Evolutionary conservation across 2,797 vertebrate genomes (phyloP).

Genomic region (Peromyscus eremicus): DNA sequence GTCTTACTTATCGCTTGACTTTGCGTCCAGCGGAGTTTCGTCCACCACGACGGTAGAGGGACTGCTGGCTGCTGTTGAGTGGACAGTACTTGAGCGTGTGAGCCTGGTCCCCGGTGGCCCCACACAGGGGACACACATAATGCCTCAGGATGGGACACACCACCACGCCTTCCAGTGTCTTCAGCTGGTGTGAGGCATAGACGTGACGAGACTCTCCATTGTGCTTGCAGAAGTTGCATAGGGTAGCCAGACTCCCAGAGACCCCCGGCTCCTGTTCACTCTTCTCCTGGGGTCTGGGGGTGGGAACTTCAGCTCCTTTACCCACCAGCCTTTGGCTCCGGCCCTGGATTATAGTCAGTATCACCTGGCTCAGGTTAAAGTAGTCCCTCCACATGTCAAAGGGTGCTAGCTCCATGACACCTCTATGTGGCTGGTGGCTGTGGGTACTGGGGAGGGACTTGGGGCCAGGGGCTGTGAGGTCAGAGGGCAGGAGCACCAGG

Average conservation of each 20-base stretch:
- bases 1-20: slow-evolving; percentile 81
- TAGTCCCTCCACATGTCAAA: slow-evolving; percentile 94
- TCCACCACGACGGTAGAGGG: slow-evolving; percentile 77
- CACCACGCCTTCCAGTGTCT: slow-evolving; percentile 87
- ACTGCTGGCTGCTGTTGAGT: slow-evolving; percentile 73
- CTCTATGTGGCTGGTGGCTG: rapidly evolving
- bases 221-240: slow-evolving; percentile 92
- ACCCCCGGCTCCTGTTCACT: background rate
- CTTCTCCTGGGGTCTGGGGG: background rate
- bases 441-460: rapidly evolving
- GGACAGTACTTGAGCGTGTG: slow-evolving; percentile 94
- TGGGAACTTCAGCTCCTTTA: background rate
- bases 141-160: slow-evolving; percentile 91
- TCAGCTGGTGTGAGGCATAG: slow-evolving; percentile 91
- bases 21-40: slow-evolving; percentile 82
- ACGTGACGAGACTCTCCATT: slow-evolving; percentile 90
- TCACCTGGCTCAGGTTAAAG: slow-evolving; percentile 86
- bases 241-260: rapidly evolving
- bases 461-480: background rate
- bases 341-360: slow-evolving; percentile 76
- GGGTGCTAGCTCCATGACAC: slow-evolving; percentile 64
- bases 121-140: slow-evolving; percentile 92
- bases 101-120: slow-evolving; percentile 90
- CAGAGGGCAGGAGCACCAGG: background rate
- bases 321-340: background rate